Base-by-base conservation (phyloP, 2,888 invertebrate genomes). In the Ernsta delagoae region DNA sequence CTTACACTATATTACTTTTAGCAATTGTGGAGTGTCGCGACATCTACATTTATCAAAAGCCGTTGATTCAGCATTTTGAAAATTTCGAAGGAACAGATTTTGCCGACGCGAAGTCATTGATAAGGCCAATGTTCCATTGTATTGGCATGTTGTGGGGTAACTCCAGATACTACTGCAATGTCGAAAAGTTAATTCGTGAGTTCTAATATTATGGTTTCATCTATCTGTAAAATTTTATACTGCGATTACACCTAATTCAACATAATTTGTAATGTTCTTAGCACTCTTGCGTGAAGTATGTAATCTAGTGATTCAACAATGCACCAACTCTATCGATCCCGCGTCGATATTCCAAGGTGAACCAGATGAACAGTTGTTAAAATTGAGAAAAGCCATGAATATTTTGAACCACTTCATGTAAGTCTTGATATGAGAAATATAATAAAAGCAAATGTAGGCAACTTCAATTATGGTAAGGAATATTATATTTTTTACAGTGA, bases 61-160 rank as follows among this genome's bases (percentile, higher is more conserved):
- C 98, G 0, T 83, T 98, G 77, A 90, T 95, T 71, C 68, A 90
- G 62, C 95, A 96, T 73, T 95, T 98, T 75, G 96, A 96, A 72
- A 93, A 91, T 12, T 95, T 98, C 71, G 97, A 98, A 78, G 94
- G 93, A 6, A 93, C 93, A 0, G 96, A 97, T 64, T 96, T 98
- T 77, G 85, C 93, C 8, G 96, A 97, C 65, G 86, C 95, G 0
- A 93, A 93, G 68, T 64, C 78, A 0, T 85, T 94, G 8, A 92
- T 97, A 4, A 94, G 95, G 65, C 96, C 96, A 0, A 90, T 98
- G 85, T 90, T 98, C 76, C 97, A 98, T 77, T 96, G 96, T 60
- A 94, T 98, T 4, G 97, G 97, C 34, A 88, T 98, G 7, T 91
- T 98, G 16, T 99, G 98, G 98, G 96, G 96, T 0, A 96, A 96